These are phyloP conservation scores for Patella depressa DNA, from an alignment of 2,888 invertebrate species.

Conservation along the genomic window DNA sequence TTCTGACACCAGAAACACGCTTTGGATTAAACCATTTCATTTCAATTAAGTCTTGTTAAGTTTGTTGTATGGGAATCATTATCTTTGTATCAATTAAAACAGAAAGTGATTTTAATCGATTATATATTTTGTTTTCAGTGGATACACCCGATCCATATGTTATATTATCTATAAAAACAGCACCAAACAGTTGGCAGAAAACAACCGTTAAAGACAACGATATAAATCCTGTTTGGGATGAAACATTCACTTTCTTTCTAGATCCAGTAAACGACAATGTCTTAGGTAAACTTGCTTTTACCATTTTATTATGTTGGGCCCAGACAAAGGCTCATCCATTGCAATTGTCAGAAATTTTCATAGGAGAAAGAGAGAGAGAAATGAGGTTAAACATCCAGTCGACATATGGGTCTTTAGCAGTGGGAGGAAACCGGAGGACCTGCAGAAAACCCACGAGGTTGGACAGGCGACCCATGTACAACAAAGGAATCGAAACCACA, in stretches of 20 bases:
- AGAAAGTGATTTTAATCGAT: too few species aligned
- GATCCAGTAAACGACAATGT: conserved; percentile 61
- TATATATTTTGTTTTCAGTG: conserved; percentile 48
- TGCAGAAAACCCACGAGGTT: too few species aligned
- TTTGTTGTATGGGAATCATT: too few species aligned
- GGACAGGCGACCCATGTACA: too few species aligned
- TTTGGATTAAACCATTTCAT: too few species aligned
- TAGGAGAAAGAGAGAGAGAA: neutral
- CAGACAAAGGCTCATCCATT: neutral
- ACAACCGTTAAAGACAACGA: conserved; percentile 68
- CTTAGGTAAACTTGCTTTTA: conserved; percentile 59
- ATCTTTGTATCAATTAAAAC: too few species aligned
- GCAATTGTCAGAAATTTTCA: neutral
- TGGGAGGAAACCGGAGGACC: too few species aligned
- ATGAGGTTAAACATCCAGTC: too few species aligned
- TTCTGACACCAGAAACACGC: too few species aligned
- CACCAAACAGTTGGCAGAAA: conserved; percentile 67
- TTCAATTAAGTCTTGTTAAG: too few species aligned
- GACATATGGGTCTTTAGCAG: too few species aligned
- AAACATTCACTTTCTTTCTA: conserved; percentile 69
- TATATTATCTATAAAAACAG: conserved; percentile 64
- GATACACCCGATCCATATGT: conserved; percentile 72
- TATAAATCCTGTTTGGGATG: conserved; percentile 70
- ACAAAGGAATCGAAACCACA: too few species aligned
- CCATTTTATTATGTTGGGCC: neutral